A percentile compares a stretch with the other conserved stretches of the same genome.
Conservation (phyloP, 2,888 invertebrate genomes). For the Volucella inflata region DNA sequence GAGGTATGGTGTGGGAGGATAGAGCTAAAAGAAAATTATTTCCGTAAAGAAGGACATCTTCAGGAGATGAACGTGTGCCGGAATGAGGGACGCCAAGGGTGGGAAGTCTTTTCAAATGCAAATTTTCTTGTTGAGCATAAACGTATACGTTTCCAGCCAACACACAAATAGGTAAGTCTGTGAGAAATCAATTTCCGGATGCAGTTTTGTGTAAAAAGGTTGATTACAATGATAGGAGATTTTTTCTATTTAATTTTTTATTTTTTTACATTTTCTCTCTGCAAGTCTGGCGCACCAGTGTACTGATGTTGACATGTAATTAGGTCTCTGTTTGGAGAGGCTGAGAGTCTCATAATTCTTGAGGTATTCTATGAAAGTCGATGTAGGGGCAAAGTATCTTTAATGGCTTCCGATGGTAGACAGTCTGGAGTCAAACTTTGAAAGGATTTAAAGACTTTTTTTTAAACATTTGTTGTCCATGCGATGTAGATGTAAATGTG, state of each 20-base stretch:
- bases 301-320: conserved; percentile 73
- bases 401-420: no score
- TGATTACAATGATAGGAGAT: conserved; percentile 69
- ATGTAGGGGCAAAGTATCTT: no score
- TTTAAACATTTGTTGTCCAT: no score
- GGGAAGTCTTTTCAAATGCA: conserved; percentile 68
- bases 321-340: conserved; percentile 47
- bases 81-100: conserved; percentile 4
- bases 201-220: conserved; percentile 73
- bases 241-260: conserved; percentile 26
- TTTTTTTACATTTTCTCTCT: conserved; percentile 2
- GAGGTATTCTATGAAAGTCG: no score
- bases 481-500: no score
- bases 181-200: conserved; percentile 74
- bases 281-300: conserved; percentile 37
- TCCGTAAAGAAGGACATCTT: conserved; percentile 63
- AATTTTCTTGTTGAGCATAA: conserved; percentile 54
- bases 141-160: not conserved
- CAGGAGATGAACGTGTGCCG: conserved; percentile 32
- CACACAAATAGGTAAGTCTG: conserved; percentile 26
- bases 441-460: no score
- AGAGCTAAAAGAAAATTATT: conserved; percentile 64
- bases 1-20: not conserved
- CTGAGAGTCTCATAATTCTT: not conserved
- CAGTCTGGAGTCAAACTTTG: no score